phyloP scores from a whole-genome alignment of 2,888 invertebrate species.

The Patella pellucida region DNA sequence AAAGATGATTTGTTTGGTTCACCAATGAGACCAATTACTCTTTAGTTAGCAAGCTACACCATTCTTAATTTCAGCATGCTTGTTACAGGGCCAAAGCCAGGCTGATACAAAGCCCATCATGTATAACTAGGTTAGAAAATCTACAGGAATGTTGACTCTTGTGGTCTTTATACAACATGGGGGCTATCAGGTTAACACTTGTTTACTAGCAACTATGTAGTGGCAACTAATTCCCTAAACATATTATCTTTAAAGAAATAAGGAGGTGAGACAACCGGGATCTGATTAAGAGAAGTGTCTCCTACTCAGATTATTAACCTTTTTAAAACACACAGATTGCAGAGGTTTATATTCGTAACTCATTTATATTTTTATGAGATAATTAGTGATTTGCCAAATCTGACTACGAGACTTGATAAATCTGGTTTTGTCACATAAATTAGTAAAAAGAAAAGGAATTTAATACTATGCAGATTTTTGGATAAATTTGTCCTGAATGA shows the following conservation, averaged over 20 bases:
- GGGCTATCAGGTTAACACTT: slow-evolving; percentile 12
- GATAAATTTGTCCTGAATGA: too few species aligned
- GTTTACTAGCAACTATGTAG: slow-evolving; percentile 9
- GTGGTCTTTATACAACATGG: slow-evolving; percentile 10
- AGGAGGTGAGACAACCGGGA: too few species aligned
- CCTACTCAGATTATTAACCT: too few species aligned
- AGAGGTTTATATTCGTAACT: too few species aligned
- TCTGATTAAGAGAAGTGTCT: too few species aligned
- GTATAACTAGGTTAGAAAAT: background rate
- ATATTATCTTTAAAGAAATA: background rate
- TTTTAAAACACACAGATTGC: too few species aligned
- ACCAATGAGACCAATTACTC: slow-evolving; percentile 10
- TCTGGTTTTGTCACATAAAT: too few species aligned
- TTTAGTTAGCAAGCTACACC: slow-evolving; percentile 11
- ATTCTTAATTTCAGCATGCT: background rate
- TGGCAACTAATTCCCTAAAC: background rate
- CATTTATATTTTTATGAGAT: too few species aligned
- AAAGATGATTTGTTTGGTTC: slow-evolving; percentile 3
- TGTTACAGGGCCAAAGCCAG: background rate
- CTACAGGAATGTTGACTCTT: slow-evolving; percentile 9
- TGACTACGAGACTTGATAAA: too few species aligned
- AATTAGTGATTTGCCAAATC: too few species aligned
- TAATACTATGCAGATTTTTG: too few species aligned
- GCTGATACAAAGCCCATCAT: background rate
- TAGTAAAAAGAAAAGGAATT: too few species aligned